A percentile compares a stretch with the other conserved stretches of the same genome.
Conservation (phyloP, 2,888 invertebrate genomes). For the Tetragnatha montana region DNA sequence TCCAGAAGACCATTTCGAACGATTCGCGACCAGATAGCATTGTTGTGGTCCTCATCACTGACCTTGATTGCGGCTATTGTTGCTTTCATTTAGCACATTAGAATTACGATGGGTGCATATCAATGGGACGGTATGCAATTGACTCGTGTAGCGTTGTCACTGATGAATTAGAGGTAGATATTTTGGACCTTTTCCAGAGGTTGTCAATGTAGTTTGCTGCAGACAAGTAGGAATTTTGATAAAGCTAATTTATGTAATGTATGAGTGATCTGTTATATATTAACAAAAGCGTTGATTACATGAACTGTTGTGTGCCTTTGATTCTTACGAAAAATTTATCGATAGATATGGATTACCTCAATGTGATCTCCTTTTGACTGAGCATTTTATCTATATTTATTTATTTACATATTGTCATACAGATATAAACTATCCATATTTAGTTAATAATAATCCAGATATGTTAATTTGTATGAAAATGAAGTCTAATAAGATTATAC, state of each 20-base stretch:
- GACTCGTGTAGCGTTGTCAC: background rate
- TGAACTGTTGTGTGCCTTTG: no score
- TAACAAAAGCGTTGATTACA: background rate
- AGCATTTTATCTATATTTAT: no score
- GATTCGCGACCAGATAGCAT: background rate
- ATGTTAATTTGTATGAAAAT: no score
- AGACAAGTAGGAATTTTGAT: background rate
- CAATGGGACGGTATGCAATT: background rate
- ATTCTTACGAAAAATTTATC: no score
- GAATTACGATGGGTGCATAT: background rate
- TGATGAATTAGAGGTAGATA: background rate
- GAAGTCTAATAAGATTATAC: no score
- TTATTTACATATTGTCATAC: no score
- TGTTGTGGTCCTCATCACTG: background rate
- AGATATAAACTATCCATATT: no score
- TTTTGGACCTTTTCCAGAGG: background rate
- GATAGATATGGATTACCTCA: no score
- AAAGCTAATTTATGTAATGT: background rate
- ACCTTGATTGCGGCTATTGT: conserved; percentile 17
- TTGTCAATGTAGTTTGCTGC: background rate
- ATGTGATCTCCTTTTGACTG: no score
- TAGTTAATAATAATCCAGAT: no score
- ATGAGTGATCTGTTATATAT: background rate
- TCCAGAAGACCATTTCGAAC: background rate
- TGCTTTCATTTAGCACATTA: background rate